Base-by-base conservation (phyloP, 2,797 vertebrate genomes). In the Apogon talboti region DNA sequence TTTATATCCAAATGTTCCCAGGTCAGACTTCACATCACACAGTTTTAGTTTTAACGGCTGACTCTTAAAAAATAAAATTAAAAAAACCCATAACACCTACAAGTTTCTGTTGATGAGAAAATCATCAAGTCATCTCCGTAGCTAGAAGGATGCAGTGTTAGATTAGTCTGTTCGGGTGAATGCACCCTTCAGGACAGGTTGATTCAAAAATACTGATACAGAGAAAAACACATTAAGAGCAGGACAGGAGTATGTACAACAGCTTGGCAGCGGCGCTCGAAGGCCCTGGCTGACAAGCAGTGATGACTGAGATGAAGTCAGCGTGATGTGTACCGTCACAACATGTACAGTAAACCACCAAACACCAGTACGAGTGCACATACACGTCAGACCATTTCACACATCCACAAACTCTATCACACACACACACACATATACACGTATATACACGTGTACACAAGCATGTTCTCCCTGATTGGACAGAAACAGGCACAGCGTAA, bases 41-140 rank as follows among this genome's bases (percentile, higher is more conserved):
- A 16, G 1, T 46, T 71, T 76, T 28, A 35, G 6, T n/a, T 18
- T 1, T n/a, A 37, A 42, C 19, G 11, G 69, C 65, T 48, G 14
- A 11, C 28, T 24, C 12, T 2, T 21, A 10, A 59, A 38, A 70
- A 33, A n/a, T n/a, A n/a, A n/a, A n/a, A n/a, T n/a, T 14, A 6
- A 12, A 44, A 2, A 24, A 24, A 24, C 5, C 2, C n/a, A 50
- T 18, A 35, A 52, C 68, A 33, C 18, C n/a, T 51, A 42, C 11
- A 40, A 42, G 60, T 66, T 72, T 57, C 8, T 35, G 85, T 85
- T 87, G 88, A 89, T 85, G 89, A 88, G 87, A 76, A 86, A 88
- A 91, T 79, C 62, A 59, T 63, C 62, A 79, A 88, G 83, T 82
- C 87, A 87, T 88, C 86, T 87, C 86, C 83, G 72, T 66, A 65